phyloP scores from a whole-genome alignment of 2,113 vertebrate species.

The Sylvilagus bachmani region DNA sequence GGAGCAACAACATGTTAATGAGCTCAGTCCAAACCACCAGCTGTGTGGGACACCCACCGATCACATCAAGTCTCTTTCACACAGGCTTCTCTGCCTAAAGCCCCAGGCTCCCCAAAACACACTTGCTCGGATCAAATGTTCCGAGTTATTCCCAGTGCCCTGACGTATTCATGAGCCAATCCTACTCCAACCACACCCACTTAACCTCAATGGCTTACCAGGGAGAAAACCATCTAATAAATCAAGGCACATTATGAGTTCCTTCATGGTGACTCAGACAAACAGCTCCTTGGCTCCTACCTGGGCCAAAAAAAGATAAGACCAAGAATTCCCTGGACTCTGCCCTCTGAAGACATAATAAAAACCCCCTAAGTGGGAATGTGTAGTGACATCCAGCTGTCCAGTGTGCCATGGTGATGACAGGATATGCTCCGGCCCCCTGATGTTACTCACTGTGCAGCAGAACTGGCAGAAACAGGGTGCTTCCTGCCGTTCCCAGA shows the following conservation, averaged over 20 bases:
- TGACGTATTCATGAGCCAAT: neutral
- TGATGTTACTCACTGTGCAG: neutral
- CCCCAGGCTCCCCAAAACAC: neutral
- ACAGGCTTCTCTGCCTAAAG: neutral
- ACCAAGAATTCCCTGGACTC: neutral
- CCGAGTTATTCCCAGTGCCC: neutral
- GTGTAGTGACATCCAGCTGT: neutral
- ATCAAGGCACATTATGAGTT: constrained; percentile 2
- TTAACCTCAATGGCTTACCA: neutral
- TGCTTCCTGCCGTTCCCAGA: neutral
- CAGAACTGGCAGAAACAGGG: neutral
- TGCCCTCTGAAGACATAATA: neutral
- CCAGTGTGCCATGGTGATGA: neutral
- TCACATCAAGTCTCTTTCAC: neutral
- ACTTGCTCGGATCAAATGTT: neutral
- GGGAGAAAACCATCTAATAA: constrained; percentile 56
- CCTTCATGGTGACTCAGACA: constrained; percentile 27
- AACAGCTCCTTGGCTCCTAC: neutral
- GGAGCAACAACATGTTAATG: neutral
- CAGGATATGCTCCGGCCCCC: neutral
- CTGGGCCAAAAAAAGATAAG: constrained; percentile 46
- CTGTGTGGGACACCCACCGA: neutral
- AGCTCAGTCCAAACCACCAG: neutral
- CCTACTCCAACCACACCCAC: too few relatives aligned
- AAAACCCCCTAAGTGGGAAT: neutral